These are phyloP conservation scores for Cichladusa arquata DNA, from an alignment of 2,113 vertebrate genomes.

Conservation along the genomic window DNA sequence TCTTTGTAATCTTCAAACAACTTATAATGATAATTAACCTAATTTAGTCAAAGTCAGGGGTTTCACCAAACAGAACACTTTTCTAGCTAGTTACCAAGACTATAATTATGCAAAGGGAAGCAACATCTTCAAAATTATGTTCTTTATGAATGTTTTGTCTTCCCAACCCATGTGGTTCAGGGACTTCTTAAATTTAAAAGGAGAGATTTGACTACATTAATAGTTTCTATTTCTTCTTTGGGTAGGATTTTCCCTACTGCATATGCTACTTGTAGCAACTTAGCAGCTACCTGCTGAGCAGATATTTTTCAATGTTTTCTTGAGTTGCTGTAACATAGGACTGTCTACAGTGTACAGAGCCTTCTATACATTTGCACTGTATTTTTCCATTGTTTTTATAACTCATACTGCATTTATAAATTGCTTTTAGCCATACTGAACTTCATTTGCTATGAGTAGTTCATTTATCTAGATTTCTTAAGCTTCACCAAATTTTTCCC, in stretches of 20 bases:
- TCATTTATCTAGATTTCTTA: background rate
- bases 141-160: conserved; percentile 35
- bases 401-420: background rate
- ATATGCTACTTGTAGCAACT: background rate
- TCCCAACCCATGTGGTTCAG: background rate
- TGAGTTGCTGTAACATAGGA: background rate
- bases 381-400: background rate
- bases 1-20: conserved; percentile 12
- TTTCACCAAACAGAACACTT: conserved; percentile 23
- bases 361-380: background rate
- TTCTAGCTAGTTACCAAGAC: background rate
- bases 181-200: background rate
- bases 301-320: background rate
- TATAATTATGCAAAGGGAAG: conserved; percentile 10
- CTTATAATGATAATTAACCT: background rate
- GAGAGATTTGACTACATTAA: conserved; percentile 8
- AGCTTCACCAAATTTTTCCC: background rate
- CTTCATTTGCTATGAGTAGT: background rate
- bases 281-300: background rate
- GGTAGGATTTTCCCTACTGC: background rate
- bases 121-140: background rate
- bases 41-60: background rate
- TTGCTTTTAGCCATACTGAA: background rate
- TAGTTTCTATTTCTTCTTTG: background rate
- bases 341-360: background rate